Evolutionary conservation across 1,140 invertebrate genomes (phyloP).

Genomic region (Globodera rostochiensis): DNA sequence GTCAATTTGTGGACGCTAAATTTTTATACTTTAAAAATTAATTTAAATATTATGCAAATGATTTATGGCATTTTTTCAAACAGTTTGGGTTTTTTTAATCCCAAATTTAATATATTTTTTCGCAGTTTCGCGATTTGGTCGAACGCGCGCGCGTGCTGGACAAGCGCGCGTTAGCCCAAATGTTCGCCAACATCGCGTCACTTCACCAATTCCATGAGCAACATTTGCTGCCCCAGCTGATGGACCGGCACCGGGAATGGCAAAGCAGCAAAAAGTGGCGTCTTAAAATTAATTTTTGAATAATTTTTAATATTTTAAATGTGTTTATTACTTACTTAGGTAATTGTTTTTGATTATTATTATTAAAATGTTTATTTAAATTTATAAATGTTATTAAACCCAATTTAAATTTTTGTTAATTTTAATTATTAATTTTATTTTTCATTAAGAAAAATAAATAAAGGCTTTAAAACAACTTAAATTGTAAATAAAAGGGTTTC

Average conservation of each 20-base stretch:
- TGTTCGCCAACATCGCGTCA: slow-evolving; percentile 51
- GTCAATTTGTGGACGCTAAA: not conserved
- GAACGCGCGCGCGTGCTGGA: slow-evolving; percentile 55
- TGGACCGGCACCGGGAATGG: slow-evolving; percentile 54
- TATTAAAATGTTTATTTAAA: too few species aligned
- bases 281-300: too few species aligned
- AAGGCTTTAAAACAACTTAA: not conserved
- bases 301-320: too few species aligned
- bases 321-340: too few species aligned
- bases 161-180: slow-evolving; percentile 25
- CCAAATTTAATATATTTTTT: not conserved
- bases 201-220: slow-evolving; percentile 55
- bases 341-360: too few species aligned
- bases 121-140: slow-evolving; percentile 48
- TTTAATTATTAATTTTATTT: too few species aligned
- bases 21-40: too few species aligned
- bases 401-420: too few species aligned
- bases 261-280: slow-evolving; percentile 48
- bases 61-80: not conserved
- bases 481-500: too few species aligned
- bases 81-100: not conserved
- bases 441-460: too few species aligned
- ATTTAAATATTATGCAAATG: not conserved
- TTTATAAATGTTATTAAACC: too few species aligned
- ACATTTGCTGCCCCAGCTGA: slow-evolving; percentile 53